phyloP scores from a whole-genome alignment of 2,797 vertebrate genomes.

The Allobates femoralis region DNA sequence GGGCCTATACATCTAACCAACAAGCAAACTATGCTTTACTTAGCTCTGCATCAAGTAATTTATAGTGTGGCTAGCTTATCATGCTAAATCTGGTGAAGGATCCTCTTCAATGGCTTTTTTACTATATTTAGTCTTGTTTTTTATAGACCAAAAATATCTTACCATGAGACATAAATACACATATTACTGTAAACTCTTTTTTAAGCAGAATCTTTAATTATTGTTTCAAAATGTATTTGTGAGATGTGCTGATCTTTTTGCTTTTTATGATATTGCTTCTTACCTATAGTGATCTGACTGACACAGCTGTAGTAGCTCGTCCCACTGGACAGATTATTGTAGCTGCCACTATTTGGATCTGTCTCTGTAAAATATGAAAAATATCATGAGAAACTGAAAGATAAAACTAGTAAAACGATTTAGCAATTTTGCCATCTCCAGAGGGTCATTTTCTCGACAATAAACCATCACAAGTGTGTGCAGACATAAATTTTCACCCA shows the following conservation, averaged over 20 bases:
- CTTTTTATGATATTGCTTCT: constrained; percentile 59
- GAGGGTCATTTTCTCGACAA: not conserved
- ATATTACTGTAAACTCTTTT: not conserved
- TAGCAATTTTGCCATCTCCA: not conserved
- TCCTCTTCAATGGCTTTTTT: too few relatives aligned
- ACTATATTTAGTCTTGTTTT: not conserved
- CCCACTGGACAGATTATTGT: constrained; percentile 78
- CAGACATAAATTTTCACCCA: not conserved
- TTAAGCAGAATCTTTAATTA: not conserved
- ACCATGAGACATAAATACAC: not conserved
- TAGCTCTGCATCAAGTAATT: too few relatives aligned
- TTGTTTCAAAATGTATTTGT: not conserved
- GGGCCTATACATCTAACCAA: too few relatives aligned
- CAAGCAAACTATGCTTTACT: too few relatives aligned
- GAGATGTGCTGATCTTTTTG: not conserved
- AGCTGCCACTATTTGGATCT: constrained; percentile 80
- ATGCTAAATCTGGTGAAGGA: too few relatives aligned
- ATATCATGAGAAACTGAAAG: constrained; percentile 13
- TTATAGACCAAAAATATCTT: not conserved
- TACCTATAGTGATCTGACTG: constrained; percentile 88
- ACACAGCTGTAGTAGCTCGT: constrained; percentile 86
- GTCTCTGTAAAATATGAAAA: constrained; percentile 72
- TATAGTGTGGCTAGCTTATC: too few relatives aligned
- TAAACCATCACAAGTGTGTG: not conserved
- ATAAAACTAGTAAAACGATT: constrained; percentile 26